Percentiles rank a stretch among this genome's conserved stretches.
phyloP scores from a whole-genome alignment of 2,113 vertebrate species.

The Mus pahari region DNA sequence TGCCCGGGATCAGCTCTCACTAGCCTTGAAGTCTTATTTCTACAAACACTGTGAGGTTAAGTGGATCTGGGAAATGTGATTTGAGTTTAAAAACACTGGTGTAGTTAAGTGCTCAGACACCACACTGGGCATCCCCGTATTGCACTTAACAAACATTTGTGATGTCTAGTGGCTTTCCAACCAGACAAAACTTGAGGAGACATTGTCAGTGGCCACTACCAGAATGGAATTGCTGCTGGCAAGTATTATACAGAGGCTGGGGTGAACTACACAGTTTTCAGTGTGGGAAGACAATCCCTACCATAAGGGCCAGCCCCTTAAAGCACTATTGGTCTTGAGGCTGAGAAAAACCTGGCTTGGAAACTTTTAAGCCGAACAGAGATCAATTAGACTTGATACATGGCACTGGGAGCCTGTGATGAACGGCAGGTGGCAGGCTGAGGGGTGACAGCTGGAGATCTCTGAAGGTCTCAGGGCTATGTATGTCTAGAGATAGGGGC shows the following conservation, averaged over 20 bases:
- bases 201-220: background rate
- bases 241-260: background rate
- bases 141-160: background rate
- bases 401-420: background rate
- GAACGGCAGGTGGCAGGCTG: background rate
- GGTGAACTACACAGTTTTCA: fast-evolving
- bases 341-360: background rate
- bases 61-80: background rate
- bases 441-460: background rate
- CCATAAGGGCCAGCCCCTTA: background rate
- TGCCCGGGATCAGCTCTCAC: background rate
- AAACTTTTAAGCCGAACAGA: background rate
- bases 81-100: background rate
- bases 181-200: background rate
- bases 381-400: background rate
- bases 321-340: background rate
- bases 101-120: background rate
- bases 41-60: background rate
- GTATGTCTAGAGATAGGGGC: background rate
- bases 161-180: background rate
- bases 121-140: background rate
- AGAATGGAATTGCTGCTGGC: background rate
- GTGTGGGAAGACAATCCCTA: background rate
- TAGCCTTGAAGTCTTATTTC: background rate
- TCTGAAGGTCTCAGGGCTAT: background rate